Percentiles rank a stretch among this genome's conserved stretches.
Conservation (phyloP, 2,888 invertebrate genomes). For the Gonocerus acuteangulatus region DNA sequence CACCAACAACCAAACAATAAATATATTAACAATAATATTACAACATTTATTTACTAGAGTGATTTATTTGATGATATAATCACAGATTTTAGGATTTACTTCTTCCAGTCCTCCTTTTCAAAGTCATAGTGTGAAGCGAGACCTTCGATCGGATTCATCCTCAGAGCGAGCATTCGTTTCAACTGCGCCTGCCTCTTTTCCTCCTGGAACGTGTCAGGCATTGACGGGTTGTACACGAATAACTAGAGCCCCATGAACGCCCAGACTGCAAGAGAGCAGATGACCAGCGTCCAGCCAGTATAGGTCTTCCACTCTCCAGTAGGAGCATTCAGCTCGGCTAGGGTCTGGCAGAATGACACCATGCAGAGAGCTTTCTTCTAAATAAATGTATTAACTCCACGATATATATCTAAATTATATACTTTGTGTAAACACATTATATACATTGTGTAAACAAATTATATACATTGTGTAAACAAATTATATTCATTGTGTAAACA, state of each 20-base stretch:
- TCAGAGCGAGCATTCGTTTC: constrained; percentile 65
- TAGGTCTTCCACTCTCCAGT: constrained; percentile 63
- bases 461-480: too few relatives aligned
- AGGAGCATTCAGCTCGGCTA: constrained; percentile 79
- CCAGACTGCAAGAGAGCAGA: constrained; percentile 54
- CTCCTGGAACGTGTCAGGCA: constrained; percentile 61
- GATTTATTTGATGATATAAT: too few relatives aligned
- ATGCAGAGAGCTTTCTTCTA: too few relatives aligned
- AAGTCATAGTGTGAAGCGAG: constrained; percentile 79
- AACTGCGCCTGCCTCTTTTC: constrained; percentile 68
- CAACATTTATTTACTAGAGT: too few relatives aligned
- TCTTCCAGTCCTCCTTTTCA: constrained; percentile 80
- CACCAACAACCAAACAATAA: too few relatives aligned
- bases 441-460: too few relatives aligned
- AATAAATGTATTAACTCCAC: too few relatives aligned
- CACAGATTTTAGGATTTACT: too few relatives aligned
- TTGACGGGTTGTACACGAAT: constrained; percentile 47
- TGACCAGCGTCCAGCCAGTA: constrained; percentile 52
- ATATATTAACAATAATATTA: too few relatives aligned
- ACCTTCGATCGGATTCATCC: constrained; percentile 71
- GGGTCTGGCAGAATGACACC: constrained; percentile 92
- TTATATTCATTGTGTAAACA: too few relatives aligned
- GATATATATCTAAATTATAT: too few relatives aligned
- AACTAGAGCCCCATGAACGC: constrained; percentile 52
- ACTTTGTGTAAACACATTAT: too few relatives aligned